Evolutionary conservation across 2,888 invertebrate species (phyloP).

Genomic region (Pseudococcus longispinus): DNA sequence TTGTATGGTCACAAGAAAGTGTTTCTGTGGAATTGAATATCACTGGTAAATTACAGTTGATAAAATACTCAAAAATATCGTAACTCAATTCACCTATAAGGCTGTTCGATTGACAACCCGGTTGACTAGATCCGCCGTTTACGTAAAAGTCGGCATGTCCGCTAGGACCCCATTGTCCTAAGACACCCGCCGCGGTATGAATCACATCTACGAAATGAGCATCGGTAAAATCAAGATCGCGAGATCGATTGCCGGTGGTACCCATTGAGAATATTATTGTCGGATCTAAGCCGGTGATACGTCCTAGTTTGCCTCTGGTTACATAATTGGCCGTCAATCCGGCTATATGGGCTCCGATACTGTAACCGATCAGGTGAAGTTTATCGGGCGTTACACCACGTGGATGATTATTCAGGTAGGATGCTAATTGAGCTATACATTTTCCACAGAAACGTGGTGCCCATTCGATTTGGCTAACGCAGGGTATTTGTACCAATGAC

Average conservation of each 20-base stretch:
- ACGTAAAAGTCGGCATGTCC: constrained; percentile 90
- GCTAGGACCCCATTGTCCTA: constrained; percentile 88
- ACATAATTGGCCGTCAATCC: constrained; percentile 82
- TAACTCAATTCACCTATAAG: constrained; percentile 74
- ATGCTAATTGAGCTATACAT: constrained; percentile 82
- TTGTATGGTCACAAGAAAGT: constrained; percentile 86
- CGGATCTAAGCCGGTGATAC: constrained; percentile 85
- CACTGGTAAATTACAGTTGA: not conserved
- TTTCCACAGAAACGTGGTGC: constrained; percentile 67
- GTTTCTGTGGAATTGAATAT: constrained; percentile 69
- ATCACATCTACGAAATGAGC: constrained; percentile 84
- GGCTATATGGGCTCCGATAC: constrained; percentile 85
- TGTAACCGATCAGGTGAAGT: constrained; percentile 83
- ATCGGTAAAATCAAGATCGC: constrained; percentile 80
- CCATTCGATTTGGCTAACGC: constrained; percentile 74
- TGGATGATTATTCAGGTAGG: constrained; percentile 79
- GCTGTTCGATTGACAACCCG: constrained; percentile 82
- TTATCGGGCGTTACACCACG: constrained; percentile 77
- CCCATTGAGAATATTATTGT: constrained; percentile 87
- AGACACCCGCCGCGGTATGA: constrained; percentile 85
- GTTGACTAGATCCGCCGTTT: constrained; percentile 87
- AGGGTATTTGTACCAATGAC: constrained; percentile 80
- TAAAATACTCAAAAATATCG: not conserved
- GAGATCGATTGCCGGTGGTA: constrained; percentile 72
- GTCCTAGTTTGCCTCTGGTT: constrained; percentile 76